These are phyloP conservation scores for Caerostris darwini DNA, from an alignment of 1,140 invertebrate genomes.

Conservation along the genomic window DNA sequence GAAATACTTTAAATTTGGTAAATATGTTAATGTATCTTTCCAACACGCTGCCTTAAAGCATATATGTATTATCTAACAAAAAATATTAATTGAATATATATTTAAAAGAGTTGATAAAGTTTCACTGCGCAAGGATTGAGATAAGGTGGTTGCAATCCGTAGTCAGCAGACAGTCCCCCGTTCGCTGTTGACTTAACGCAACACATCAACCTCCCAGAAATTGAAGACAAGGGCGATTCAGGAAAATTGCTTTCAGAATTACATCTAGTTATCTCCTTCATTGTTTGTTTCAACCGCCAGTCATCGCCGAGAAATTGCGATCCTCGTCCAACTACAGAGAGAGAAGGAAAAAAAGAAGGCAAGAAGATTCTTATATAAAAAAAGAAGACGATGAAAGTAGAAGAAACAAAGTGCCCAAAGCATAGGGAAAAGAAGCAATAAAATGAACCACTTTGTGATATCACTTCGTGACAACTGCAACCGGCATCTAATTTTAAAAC, in stretches of 20 bases:
- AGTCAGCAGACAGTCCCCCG: conserved; percentile 51
- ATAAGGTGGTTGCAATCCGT: background rate
- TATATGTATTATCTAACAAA: no score
- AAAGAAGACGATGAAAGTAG: background rate
- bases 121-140: background rate
- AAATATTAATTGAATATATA: no score
- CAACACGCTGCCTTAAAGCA: no score
- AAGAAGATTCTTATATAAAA: conserved; percentile 12
- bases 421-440: conserved; percentile 44
- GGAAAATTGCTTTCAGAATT: conserved; percentile 77
- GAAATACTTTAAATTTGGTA: no score
- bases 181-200: conserved; percentile 69
- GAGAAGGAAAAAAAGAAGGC: conserved; percentile 5
- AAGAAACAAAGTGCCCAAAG: conserved; percentile 10
- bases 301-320: conserved; percentile 73
- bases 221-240: conserved; percentile 76
- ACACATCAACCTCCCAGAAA: conserved; percentile 72
- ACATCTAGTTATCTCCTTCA: conserved; percentile 77
- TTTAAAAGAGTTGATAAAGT: no score
- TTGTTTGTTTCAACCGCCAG: conserved; percentile 76
- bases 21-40: no score
- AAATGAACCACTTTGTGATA: conserved; percentile 48
- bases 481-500: background rate
- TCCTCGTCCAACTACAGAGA: background rate
- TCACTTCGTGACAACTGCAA: background rate